Percentiles rank a stretch among this genome's conserved stretches.
These are phyloP conservation scores for Phyllopteryx taeniolatus DNA, from an alignment of 2,113 vertebrate genomes.

Conservation along the genomic window DNA sequence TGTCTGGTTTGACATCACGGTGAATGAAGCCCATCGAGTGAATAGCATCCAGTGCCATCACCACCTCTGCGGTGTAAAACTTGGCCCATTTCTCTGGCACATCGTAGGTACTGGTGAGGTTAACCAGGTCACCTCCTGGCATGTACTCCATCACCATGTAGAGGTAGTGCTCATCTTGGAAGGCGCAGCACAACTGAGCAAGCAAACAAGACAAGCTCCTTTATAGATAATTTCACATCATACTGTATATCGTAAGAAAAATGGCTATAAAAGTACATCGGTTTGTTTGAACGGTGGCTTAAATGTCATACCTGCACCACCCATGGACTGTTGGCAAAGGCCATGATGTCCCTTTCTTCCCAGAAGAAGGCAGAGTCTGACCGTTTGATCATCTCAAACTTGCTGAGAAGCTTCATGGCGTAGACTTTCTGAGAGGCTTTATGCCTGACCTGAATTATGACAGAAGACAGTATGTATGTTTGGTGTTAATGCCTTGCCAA, in stretches of 20 bases:
- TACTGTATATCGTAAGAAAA: neutral
- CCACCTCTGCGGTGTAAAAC: constrained; percentile 97
- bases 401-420: constrained; percentile 98
- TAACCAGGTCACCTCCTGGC: constrained; percentile 98
- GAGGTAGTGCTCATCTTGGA: constrained; percentile 96
- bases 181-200: constrained; percentile 92
- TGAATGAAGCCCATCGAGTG: constrained; percentile 99
- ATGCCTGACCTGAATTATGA: constrained; percentile 84
- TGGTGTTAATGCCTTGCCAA: neutral
- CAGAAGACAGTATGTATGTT: neutral
- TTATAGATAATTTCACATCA: neutral
- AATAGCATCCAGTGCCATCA: constrained; percentile 95
- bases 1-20: constrained; percentile 97
- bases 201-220: neutral
- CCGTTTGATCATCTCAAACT: constrained; percentile 99
- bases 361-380: constrained; percentile 99
- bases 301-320: constrained; percentile 87
- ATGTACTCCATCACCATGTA: constrained; percentile 99
- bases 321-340: constrained; percentile 96
- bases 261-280: neutral
- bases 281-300: neutral
- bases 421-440: constrained; percentile 95
- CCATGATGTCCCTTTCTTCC: constrained; percentile 99
- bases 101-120: constrained; percentile 99
- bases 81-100: constrained; percentile 98